Conservation (phyloP, 2,888 invertebrate species). For the Allacma fusca region DNA sequence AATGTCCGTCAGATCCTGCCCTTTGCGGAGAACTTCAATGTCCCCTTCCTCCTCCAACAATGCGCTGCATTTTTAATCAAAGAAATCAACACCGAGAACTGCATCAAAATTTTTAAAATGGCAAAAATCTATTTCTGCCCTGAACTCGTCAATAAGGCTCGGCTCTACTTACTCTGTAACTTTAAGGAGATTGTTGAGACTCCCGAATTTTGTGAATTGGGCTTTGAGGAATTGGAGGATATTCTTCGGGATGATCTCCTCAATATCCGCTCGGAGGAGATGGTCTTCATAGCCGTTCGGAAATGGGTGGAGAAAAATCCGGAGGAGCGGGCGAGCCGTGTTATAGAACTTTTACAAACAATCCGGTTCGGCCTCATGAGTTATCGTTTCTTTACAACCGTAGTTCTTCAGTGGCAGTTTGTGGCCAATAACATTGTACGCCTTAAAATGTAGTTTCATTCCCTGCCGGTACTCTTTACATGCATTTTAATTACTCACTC, state of each 20-base stretch:
- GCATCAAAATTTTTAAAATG: constrained; percentile 76
- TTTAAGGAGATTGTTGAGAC: constrained; percentile 72
- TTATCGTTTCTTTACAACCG: constrained; percentile 69
- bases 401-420: constrained; percentile 56
- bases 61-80: constrained; percentile 74
- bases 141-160: constrained; percentile 69
- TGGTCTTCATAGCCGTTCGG: constrained; percentile 77
- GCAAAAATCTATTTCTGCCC: constrained; percentile 76
- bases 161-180: constrained; percentile 64
- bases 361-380: constrained; percentile 74
- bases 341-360: constrained; percentile 72
- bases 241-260: constrained; percentile 76
- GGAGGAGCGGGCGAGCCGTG: constrained; percentile 68
- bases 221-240: constrained; percentile 71
- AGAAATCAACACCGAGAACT: constrained; percentile 73
- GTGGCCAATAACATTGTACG: constrained; percentile 55
- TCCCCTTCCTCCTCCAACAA: constrained; percentile 75
- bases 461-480: constrained; percentile 2
- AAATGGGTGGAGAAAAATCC: constrained; percentile 74
- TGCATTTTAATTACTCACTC: neutral
- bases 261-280: constrained; percentile 76
- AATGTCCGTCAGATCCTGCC: constrained; percentile 77
- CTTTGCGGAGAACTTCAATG: constrained; percentile 77
- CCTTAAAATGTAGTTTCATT: constrained; percentile 2
- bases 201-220: constrained; percentile 72